Conservation (phyloP, 2,888 invertebrate species). For the Caenorhabditis macrosperma region DNA sequence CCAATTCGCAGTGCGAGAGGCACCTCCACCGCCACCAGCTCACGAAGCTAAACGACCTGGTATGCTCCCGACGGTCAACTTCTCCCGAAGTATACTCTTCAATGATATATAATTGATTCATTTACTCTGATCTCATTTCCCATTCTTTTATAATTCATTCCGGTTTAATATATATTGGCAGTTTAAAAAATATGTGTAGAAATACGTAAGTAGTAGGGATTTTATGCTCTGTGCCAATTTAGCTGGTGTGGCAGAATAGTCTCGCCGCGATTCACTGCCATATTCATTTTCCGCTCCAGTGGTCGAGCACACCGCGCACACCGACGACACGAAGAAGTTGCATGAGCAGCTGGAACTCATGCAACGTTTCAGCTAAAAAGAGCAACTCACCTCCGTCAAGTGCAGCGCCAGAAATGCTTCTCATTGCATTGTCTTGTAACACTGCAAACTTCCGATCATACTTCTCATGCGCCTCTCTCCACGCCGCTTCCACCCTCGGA, state of each 20-base stretch:
- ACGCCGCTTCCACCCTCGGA: slow-evolving; percentile 64
- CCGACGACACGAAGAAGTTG: slow-evolving; percentile 46
- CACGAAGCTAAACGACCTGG: background rate
- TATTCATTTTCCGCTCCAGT: slow-evolving; percentile 25
- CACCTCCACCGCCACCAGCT: background rate
- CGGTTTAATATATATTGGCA: background rate
- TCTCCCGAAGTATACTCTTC: background rate
- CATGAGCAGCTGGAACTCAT: slow-evolving; percentile 21
- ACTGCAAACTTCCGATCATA: slow-evolving; percentile 67
- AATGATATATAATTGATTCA: background rate
- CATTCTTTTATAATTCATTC: background rate
- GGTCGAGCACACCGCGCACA: slow-evolving; percentile 66
- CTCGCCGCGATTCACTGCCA: slow-evolving; percentile 42
- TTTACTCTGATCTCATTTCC: background rate
- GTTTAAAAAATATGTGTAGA: background rate
- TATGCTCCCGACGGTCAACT: background rate
- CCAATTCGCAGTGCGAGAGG: slow-evolving; percentile 37
- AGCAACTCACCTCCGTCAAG: slow-evolving; percentile 34
- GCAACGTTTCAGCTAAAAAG: background rate
- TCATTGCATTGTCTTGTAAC: slow-evolving; percentile 63
- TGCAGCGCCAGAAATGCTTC: slow-evolving; percentile 64
- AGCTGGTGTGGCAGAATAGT: slow-evolving; percentile 34
- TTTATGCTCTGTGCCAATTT: slow-evolving; percentile 38
- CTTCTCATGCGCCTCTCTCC: slow-evolving; percentile 69
- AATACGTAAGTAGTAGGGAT: background rate